Base-by-base conservation (phyloP, 2,797 vertebrate species). In the Chelidonichthys spinosus region DNA sequence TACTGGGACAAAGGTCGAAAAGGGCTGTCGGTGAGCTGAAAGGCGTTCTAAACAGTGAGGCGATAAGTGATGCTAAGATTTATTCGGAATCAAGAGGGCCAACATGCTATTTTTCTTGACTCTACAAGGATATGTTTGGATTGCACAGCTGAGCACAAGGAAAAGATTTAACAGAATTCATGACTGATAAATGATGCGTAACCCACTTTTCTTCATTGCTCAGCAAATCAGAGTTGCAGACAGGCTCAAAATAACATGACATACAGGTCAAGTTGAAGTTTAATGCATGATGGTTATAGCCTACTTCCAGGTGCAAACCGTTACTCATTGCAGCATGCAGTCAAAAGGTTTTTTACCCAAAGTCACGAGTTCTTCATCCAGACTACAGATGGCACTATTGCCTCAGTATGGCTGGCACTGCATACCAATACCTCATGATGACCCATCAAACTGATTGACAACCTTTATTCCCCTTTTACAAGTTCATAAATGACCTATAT, bases 331-430 rank as follows among this genome's bases (percentile, higher is more conserved):
- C 49, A 75, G 50, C 44, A 17, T n/a, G 4, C 61, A 44, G 54
- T n/a, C 33, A 50, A 35, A 53, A 35, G 7, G 10, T 35, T 67
- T 76, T 53, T 18, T 4, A 47, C 39, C 25, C 25, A 25, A 54
- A 56, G 39, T 50, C 60, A 44, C 11, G 6, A 86, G 76, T 92
- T 81, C 90, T 87, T 69, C 37, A 72, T 79, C 74, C 77, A 72
- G 90, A 90, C 95, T 93, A 95, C 90, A 96, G 95, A 94, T 94
- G 95, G 95, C 95, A 94, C 92, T 94, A 86, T 95, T 94, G 94
- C 78, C 58, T 94, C 82, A 94, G 88, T 53, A 56, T 87, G 74
- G 68, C 72, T 67, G 73, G 43, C 55, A 58, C 37, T 37, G 47
- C 7, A 60, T 37, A 75, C 50, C 65, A 58, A 37, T 47, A 46